A percentile compares a stretch with the other conserved stretches of the same genome.
phyloP scores from a whole-genome alignment of 2,797 vertebrate genomes.

The Gymnocypris eckloni region DNA sequence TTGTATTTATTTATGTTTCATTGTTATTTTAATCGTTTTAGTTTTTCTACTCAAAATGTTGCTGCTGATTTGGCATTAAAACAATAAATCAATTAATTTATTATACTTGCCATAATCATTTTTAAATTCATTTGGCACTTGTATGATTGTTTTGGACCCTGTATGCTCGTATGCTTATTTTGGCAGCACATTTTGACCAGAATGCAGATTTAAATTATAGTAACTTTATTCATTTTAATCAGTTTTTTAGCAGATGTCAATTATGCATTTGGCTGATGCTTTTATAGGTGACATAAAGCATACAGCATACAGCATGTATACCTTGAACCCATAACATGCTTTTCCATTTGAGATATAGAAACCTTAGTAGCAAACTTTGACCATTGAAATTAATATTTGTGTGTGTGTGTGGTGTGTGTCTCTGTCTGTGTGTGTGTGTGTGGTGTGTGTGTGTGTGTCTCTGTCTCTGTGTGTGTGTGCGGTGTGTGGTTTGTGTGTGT shows the following conservation, averaged over 20 bases:
- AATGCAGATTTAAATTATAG: neutral
- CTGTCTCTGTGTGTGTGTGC: too few relatives aligned
- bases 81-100: too few relatives aligned
- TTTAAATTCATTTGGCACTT: too few relatives aligned
- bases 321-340: neutral
- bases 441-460: too few relatives aligned
- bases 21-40: too few relatives aligned
- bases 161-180: neutral
- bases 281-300: neutral
- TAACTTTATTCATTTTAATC: neutral
- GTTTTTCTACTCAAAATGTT: too few relatives aligned
- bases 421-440: too few relatives aligned
- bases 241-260: neutral
- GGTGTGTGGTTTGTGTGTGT: too few relatives aligned
- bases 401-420: too few relatives aligned
- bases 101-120: too few relatives aligned
- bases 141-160: neutral
- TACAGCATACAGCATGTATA: neutral
- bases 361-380: neutral
- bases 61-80: too few relatives aligned
- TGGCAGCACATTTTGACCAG: neutral
- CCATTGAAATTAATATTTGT: neutral
- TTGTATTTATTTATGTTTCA: too few relatives aligned
- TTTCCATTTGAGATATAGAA: neutral
- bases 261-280: neutral